phyloP scores from a whole-genome alignment of 35 echinoderm and acorn worm genomes.

The Hemicentrotus pulcherrimus region DNA sequence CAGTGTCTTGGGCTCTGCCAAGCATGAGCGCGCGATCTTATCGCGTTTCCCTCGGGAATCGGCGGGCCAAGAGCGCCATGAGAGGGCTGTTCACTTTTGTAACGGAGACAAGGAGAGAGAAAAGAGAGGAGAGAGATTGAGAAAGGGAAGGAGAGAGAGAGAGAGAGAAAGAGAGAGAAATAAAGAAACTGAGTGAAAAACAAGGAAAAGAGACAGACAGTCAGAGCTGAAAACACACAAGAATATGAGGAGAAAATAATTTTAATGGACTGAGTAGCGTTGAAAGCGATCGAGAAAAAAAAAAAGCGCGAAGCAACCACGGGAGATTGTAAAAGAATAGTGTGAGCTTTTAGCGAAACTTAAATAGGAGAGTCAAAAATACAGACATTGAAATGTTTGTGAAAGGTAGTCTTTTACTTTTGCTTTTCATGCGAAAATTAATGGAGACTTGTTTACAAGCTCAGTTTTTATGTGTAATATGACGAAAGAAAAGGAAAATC shows the following conservation, averaged over 20 bases:
- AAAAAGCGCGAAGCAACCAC: neutral
- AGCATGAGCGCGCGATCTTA: slow-evolving; percentile 34
- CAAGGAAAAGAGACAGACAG: neutral
- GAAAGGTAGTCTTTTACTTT: neutral
- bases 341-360: slow-evolving; percentile 2
- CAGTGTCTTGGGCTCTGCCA: slow-evolving; percentile 20
- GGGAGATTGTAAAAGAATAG: neutral
- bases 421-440: neutral
- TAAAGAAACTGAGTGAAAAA: neutral
- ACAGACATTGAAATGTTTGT: neutral
- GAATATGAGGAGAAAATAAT: neutral
- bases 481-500: neutral
- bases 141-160: neutral
- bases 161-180: neutral
- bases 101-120: neutral
- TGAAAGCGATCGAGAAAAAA: neutral
- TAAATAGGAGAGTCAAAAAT: neutral
- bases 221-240: neutral
- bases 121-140: neutral
- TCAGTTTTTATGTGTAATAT: neutral
- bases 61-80: neutral
- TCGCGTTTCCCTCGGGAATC: slow-evolving; percentile 20
- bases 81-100: slow-evolving; percentile 32
- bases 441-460: neutral
- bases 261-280: neutral